A percentile compares a stretch with the other conserved stretches of the same genome.
These are phyloP conservation scores for Hucho hucho DNA, from an alignment of 2,113 vertebrate species.

Conservation along the genomic window DNA sequence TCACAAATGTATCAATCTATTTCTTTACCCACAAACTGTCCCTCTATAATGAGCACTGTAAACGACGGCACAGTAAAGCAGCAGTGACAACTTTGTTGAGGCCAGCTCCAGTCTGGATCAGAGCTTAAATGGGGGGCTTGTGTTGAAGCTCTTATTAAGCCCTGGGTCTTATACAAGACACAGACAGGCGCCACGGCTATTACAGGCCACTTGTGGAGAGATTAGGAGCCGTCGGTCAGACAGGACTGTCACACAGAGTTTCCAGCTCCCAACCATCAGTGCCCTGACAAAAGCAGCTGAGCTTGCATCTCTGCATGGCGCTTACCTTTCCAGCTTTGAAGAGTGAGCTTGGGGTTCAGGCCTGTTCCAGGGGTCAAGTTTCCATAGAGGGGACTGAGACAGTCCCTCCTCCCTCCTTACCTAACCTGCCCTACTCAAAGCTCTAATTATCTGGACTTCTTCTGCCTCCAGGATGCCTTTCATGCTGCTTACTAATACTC, in stretches of 20 bases:
- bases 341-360: slow-evolving; percentile 59
- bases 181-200: slow-evolving; percentile 71
- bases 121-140: slow-evolving; percentile 72
- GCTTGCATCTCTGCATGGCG: slow-evolving; percentile 70
- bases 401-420: not conserved
- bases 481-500: not conserved
- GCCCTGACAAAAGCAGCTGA: slow-evolving; percentile 63
- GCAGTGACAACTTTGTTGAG: slow-evolving; percentile 32
- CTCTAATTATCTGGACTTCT: slow-evolving; percentile 55
- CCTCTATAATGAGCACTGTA: slow-evolving; percentile 6
- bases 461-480: not conserved
- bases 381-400: slow-evolving; percentile 47
- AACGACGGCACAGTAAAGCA: not conserved
- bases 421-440: slow-evolving; percentile 11
- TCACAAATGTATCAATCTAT: too few relatives aligned
- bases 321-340: slow-evolving; percentile 72
- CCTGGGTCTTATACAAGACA: slow-evolving; percentile 63
- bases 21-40: not conserved
- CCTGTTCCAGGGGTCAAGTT: slow-evolving; percentile 74
- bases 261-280: slow-evolving; percentile 57
- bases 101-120: slow-evolving; percentile 58
- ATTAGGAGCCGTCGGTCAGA: slow-evolving; percentile 61
- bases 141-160: slow-evolving; percentile 77
- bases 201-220: slow-evolving; percentile 76
- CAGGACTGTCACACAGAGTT: slow-evolving; percentile 71